Base-by-base conservation (phyloP, 2,888 invertebrate genomes). In the Rambutsinella grinnellia region DNA sequence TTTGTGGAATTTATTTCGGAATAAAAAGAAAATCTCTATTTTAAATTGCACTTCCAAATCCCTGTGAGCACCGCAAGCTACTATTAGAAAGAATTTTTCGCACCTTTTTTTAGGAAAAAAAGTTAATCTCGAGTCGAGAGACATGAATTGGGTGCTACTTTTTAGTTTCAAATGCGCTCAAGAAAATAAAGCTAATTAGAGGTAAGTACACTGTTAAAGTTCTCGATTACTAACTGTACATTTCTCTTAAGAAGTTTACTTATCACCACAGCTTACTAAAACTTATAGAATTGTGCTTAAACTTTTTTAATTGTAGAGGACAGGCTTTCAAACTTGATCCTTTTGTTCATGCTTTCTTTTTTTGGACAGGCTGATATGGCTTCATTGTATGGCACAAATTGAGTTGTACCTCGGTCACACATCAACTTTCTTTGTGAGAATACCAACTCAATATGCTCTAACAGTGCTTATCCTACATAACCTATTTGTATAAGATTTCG, bases 281-380 rank as follows among this genome's bases (percentile, higher is more conserved):
- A 69, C 60, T 53, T 47, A 58, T 60, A 46, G 51, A 21, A 44
- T 71, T 54, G 47, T 44, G 6, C 36, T 36, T 61, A 56, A 56
- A 67, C 36, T 5, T 36, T 5, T 36, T 5, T 36, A 36, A 13
- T 36, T 61, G 46, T 56, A 62, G 49, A 75, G 75, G 68, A 75
- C 75, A 75, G 75, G 75, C 75, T 75, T 56, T 68, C 19, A 63
- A 75, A 75, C 68, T 78, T 74, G 78, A 78, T 75, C 74, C 76
- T 68, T 75, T 79, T 58, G 79, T 76, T 79, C 79, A 76, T 78
- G 75, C 75, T 68, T 75, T 74, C 56, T 68, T 27, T n/a, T 76
- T 79, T 79, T 80, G 77, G 81, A 81, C 81, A 79, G 77, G 79
- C 77, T 82, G 82, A 82, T 82, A 82, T 82, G 82, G 82, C 81